Conservation (phyloP, 2,797 vertebrate genomes). For the Podargus strigoides region DNA sequence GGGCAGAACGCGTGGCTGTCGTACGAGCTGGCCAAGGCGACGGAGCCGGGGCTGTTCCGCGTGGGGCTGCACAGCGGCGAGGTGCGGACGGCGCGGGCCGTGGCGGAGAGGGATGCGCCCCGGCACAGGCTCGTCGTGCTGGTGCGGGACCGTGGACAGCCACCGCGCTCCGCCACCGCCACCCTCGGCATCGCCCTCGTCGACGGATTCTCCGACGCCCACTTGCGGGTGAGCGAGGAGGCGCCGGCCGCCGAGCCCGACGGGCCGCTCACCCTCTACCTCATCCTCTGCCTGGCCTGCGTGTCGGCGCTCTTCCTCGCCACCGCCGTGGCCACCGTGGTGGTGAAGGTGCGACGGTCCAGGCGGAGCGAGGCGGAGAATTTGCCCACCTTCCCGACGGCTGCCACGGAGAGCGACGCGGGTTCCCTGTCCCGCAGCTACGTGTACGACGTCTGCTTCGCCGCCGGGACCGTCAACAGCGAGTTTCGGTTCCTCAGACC, state of each 20-base stretch:
- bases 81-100: slow-evolving; percentile 13
- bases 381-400: background rate
- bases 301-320: slow-evolving; percentile 21
- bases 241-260: background rate
- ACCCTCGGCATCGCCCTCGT: background rate
- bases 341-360: background rate
- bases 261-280: background rate
- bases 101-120: slow-evolving; percentile 36
- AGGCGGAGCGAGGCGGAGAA: accelerated
- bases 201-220: slow-evolving; percentile 40
- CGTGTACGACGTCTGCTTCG: slow-evolving; percentile 30
- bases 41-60: slow-evolving; percentile 6
- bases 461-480: background rate
- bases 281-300: slow-evolving; percentile 34
- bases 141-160: slow-evolving; percentile 24
- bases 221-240: background rate
- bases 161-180: background rate
- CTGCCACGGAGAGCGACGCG: background rate
- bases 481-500: slow-evolving; percentile 43
- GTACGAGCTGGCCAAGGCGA: background rate
- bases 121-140: slow-evolving; percentile 47
- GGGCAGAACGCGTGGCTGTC: no score
- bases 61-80: slow-evolving; percentile 61
- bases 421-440: slow-evolving; percentile 55
- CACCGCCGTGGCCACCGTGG: background rate